A percentile compares a stretch with the other conserved stretches of the same genome.
These are phyloP conservation scores for Miniopterus natalensis DNA, from an alignment of 2,113 vertebrate species.

Conservation along the genomic window DNA sequence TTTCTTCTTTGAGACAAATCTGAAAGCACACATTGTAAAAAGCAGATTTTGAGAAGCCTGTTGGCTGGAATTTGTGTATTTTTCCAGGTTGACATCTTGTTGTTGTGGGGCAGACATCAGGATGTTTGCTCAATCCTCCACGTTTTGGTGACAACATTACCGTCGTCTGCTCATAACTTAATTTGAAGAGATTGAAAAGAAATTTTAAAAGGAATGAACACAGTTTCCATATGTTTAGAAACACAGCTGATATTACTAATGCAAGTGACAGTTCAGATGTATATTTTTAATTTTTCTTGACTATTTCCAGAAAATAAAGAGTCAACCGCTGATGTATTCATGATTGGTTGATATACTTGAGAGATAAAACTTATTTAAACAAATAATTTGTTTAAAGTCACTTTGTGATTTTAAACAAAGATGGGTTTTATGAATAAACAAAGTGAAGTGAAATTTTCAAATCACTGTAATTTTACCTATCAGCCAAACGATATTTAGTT, in stretches of 20 bases:
- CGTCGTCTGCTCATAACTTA: conserved; percentile 28
- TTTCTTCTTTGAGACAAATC: conserved; percentile 42
- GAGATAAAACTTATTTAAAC: conserved; percentile 42
- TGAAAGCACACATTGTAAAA: conserved; percentile 28
- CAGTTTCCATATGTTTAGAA: not conserved
- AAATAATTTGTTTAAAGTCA: not conserved
- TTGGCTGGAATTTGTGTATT: not conserved
- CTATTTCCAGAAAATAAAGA: conserved; percentile 15
- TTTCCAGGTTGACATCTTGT: not conserved
- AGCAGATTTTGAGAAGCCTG: not conserved
- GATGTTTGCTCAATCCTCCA: not conserved
- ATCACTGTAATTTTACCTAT: conserved; percentile 51
- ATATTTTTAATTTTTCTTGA: conserved; percentile 18
- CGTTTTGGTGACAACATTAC: conserved; percentile 13
- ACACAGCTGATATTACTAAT: not conserved
- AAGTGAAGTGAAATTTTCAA: conserved; percentile 33
- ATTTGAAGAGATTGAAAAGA: conserved; percentile 13
- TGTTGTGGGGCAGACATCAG: not conserved
- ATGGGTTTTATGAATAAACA: not conserved
- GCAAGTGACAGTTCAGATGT: not conserved
- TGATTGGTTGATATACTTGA: not conserved
- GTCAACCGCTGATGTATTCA: not conserved
- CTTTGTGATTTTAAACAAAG: not conserved
- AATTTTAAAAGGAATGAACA: not conserved
- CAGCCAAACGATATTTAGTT: conserved; percentile 63